Base-by-base conservation (phyloP, 2,888 invertebrate species). In the Lottia gigantea region DNA sequence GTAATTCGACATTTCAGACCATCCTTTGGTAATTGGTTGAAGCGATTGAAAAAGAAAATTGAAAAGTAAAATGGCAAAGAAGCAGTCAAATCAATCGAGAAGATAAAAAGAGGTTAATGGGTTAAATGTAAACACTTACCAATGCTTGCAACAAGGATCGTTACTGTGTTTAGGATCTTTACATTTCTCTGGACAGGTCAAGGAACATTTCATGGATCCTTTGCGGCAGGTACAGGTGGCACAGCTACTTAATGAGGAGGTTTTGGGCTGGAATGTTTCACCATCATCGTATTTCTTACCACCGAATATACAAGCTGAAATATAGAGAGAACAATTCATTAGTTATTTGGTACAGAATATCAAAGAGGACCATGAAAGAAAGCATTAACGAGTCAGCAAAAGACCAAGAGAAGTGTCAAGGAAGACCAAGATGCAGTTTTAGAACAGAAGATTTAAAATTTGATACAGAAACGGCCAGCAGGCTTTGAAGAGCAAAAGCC, bases 231-330 rank as follows among this genome's bases (percentile, higher is more conserved):
- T 55, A 55, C 55, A 55, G 12, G 23, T 19, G 19, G 55, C 55
- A 55, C 55, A 55, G 23, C 55, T 55, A 23, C 55, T 55, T 23
- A 55, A 55, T 23, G 55, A 19, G 11, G 55, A 55, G 19, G 19
- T 55, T 23, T 23, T 23, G 14, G 55, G 55, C 3, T 23, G 55
- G 55, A 55, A 55, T 12, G 55, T 55, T 55, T 55, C 19, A 55
- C 55, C 55, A 19, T 55, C 55, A 55, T 55, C 55, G 23, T 55
- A 55, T 23, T 55, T 92, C 62, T 92, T 92, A 0, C 93, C 92
- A 25, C 83, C 78, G 76, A 86, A 85, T 64, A 81, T 80, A 90
- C 96, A 96, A 40, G 95, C 96, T 78, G 73, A 55, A 67, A 72
- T 70, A 45, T 11, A n/a, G 26, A 46, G 31, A 61, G 11, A n/a